These are phyloP conservation scores for Formicarius rufipectus DNA, from an alignment of 2,113 vertebrate genomes.

Conservation along the genomic window DNA sequence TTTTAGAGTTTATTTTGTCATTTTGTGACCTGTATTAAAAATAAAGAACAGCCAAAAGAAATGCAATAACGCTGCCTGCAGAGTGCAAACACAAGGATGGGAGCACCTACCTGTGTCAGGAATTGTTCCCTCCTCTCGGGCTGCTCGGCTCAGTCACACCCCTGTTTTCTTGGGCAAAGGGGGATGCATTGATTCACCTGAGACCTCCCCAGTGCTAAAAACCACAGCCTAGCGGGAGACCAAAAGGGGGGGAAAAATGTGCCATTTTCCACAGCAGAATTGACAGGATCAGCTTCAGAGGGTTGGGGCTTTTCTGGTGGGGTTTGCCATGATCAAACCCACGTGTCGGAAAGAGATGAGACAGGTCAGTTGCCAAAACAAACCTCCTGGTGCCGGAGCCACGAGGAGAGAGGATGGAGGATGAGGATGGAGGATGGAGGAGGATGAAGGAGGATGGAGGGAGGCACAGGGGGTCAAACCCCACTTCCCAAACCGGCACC, in stretches of 20 bases:
- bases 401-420: too few relatives aligned
- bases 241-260: too few relatives aligned
- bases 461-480: too few relatives aligned
- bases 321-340: not conserved
- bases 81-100: not conserved
- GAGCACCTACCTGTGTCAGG: too few relatives aligned
- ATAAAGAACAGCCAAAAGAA: not conserved
- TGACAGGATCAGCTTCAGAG: not conserved
- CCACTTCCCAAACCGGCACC: too few relatives aligned
- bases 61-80: not conserved
- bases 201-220: not conserved
- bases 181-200: not conserved
- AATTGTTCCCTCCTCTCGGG: not conserved
- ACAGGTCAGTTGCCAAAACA: too few relatives aligned
- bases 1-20: not conserved
- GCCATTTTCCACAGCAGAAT: not conserved
- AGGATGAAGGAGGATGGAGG: too few relatives aligned
- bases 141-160: not conserved
- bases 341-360: fast-evolving
- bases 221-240: too few relatives aligned
- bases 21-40: not conserved
- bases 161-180: not conserved
- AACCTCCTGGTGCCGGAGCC: not conserved
- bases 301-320: fast-evolving
- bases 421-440: too few relatives aligned